A percentile compares a stretch with the other conserved stretches of the same genome.
phyloP scores from a whole-genome alignment of 2,113 vertebrate species.

The Nothobranchius furzeri region DNA sequence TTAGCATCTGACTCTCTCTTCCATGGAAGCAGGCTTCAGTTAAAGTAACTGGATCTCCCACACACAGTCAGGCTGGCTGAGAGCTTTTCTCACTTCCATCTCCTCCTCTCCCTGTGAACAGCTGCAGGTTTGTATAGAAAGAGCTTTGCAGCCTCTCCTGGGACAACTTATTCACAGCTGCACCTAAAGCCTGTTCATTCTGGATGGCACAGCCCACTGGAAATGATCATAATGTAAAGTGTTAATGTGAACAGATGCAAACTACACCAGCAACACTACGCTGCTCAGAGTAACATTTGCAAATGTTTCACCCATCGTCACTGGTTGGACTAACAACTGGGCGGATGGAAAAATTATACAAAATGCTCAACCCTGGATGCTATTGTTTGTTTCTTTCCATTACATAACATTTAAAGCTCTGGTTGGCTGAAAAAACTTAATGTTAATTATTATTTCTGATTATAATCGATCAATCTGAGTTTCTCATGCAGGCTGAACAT shows the following conservation, averaged over 20 bases:
- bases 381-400: too few relatives aligned
- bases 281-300: too few relatives aligned
- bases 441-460: too few relatives aligned
- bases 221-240: slow-evolving; percentile 20
- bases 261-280: not conserved
- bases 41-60: slow-evolving; percentile 59
- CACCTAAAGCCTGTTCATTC: slow-evolving; percentile 33
- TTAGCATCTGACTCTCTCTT: slow-evolving; percentile 49
- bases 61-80: slow-evolving; percentile 32
- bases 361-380: too few relatives aligned
- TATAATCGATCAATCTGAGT: too few relatives aligned
- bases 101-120: slow-evolving; percentile 43
- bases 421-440: too few relatives aligned
- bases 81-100: slow-evolving; percentile 35
- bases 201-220: slow-evolving; percentile 22
- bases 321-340: too few relatives aligned
- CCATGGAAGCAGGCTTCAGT: slow-evolving; percentile 27
- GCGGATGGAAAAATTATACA: too few relatives aligned
- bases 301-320: too few relatives aligned
- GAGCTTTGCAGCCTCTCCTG: slow-evolving; percentile 10
- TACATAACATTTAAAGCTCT: too few relatives aligned
- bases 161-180: slow-evolving; percentile 34
- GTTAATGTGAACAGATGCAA: slow-evolving; percentile 35
- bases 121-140: slow-evolving; percentile 41
- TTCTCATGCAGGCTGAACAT: too few relatives aligned